phyloP scores from a whole-genome alignment of 2,797 vertebrate species.

The Sciurus vulgaris region DNA sequence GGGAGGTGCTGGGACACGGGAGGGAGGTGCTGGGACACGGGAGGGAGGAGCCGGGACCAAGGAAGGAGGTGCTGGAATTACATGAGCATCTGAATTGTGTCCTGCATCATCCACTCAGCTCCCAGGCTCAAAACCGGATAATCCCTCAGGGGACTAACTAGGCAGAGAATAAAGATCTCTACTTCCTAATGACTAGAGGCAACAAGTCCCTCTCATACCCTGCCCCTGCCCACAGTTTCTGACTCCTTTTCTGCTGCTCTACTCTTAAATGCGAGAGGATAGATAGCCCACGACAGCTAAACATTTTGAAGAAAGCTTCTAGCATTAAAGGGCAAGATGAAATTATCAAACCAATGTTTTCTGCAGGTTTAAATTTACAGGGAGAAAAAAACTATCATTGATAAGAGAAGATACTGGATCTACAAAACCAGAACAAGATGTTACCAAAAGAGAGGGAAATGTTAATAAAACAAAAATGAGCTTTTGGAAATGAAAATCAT shows the following conservation, averaged over 20 bases:
- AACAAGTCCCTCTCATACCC: neutral
- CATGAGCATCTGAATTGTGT: neutral
- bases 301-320: neutral
- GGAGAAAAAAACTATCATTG: neutral
- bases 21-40: too few species aligned
- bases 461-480: constrained; percentile 4
- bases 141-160: neutral
- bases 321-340: neutral
- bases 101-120: neutral
- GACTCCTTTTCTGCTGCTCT: neutral
- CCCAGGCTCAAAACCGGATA: neutral
- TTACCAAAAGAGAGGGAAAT: neutral
- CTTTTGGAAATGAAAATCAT: neutral
- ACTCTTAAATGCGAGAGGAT: neutral
- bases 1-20: too few species aligned
- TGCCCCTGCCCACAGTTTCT: neutral
- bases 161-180: neutral
- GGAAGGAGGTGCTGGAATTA: neutral
- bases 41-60: neutral
- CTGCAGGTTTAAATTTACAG: neutral
- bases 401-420: neutral
- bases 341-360: neutral
- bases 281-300: neutral
- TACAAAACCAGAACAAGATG: neutral
- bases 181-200: neutral